These are phyloP conservation scores for Sternarchorhynchus goeldii DNA, from an alignment of 2,797 vertebrate genomes.

Conservation along the genomic window DNA sequence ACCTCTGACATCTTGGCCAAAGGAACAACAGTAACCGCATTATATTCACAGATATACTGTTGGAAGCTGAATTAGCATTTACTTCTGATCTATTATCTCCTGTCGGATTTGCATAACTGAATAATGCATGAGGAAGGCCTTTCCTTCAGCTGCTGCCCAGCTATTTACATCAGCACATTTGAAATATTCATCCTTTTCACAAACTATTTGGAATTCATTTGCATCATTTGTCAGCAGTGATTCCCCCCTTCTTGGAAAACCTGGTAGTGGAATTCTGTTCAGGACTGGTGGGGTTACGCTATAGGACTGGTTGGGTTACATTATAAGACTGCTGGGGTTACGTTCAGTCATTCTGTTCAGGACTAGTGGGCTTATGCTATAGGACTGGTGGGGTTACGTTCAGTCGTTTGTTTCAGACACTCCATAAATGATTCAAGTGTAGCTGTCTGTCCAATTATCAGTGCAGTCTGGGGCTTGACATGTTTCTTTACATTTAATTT, in stretches of 20 bases:
- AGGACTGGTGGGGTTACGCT: conserved; percentile 5
- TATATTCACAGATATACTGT: conserved; percentile 34
- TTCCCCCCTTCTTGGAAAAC: neutral
- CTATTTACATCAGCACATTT: neutral
- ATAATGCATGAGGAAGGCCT: conserved; percentile 35
- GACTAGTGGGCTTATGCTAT: no score
- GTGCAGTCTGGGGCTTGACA: no score
- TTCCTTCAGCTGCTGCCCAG: conserved; percentile 3
- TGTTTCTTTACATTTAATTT: no score
- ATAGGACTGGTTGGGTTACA: no score
- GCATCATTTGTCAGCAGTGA: conserved; percentile 13
- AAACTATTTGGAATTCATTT: conserved; percentile 22
- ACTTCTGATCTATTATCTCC: conserved; percentile 39
- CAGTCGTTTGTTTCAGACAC: conserved; percentile 24
- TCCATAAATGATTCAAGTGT: no score
- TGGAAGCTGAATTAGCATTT: conserved; percentile 39
- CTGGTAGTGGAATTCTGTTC: no score
- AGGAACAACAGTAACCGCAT: conserved; percentile 27
- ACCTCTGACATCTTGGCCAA: conserved; percentile 31
- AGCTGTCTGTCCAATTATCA: no score
- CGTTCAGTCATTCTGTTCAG: no score
- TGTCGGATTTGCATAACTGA: conserved; percentile 43
- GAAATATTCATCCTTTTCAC: conserved; percentile 28
- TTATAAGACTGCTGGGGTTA: no score
- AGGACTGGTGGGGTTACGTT: conserved; percentile 11